Percentiles rank a stretch among this genome's conserved stretches.
Conservation (phyloP, 2,888 invertebrate species). For the Alitta virens region DNA sequence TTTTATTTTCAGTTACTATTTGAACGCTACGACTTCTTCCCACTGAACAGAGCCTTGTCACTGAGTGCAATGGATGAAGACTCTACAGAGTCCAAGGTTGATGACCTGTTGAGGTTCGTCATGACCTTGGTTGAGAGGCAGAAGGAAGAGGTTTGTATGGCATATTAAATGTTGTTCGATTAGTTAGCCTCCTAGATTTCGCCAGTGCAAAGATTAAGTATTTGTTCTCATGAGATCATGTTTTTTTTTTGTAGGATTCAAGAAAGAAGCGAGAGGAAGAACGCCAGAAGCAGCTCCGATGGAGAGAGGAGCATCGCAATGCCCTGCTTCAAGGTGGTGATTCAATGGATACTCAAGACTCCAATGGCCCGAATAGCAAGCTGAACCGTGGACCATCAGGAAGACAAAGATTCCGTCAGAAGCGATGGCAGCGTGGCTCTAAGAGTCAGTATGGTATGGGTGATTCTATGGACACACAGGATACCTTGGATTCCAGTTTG, state of each 20-base stretch:
- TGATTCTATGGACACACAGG: slow-evolving; percentile 18
- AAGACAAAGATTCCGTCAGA: slow-evolving; percentile 24
- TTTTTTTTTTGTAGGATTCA: slow-evolving; percentile 29
- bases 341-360: slow-evolving; percentile 15
- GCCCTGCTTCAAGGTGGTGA: slow-evolving; percentile 24
- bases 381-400: slow-evolving; percentile 1
- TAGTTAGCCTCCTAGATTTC: too few species aligned
- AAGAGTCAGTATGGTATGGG: slow-evolving; percentile 7
- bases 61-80: slow-evolving; percentile 54
- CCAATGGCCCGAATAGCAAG: slow-evolving; percentile 3
- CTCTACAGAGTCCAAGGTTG: slow-evolving; percentile 33
- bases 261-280: slow-evolving; percentile 34
- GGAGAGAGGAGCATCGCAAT: slow-evolving; percentile 32
- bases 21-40: slow-evolving; percentile 57
- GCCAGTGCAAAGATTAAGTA: too few species aligned
- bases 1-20: slow-evolving; percentile 24
- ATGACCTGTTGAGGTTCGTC: slow-evolving; percentile 31
- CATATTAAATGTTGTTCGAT: background rate
- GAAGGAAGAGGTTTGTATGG: slow-evolving; percentile 30
- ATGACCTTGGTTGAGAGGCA: slow-evolving; percentile 31
- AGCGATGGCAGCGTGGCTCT: slow-evolving; percentile 24
- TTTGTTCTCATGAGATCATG: too few species aligned
- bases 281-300: slow-evolving; percentile 33
- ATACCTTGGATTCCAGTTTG: slow-evolving; percentile 25
- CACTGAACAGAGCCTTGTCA: slow-evolving; percentile 55